Evolutionary conservation across 64 coral and sea anemone species (phyloP), one percentile per base, ranked within the genome.

Genomic region (Porites lutea): DNA sequence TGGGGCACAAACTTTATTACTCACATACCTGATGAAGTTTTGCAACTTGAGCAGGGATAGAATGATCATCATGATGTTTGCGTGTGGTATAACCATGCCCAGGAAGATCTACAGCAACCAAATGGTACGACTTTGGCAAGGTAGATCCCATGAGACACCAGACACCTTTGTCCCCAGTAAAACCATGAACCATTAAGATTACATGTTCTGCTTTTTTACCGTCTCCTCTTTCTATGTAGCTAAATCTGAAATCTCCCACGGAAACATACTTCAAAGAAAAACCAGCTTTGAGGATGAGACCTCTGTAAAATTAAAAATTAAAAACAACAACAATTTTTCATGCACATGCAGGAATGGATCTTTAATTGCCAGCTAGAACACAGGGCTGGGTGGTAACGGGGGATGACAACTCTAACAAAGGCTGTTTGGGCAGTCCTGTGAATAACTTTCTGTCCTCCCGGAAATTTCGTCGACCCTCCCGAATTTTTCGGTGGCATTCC

Each of bases 31-130:
- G 92, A 83, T 97, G 95, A n/a, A 97, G 88, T 68, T 94, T 97
- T 23, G 88, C 83, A 20, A 97, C 95, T 88, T 91, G 92, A 44
- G 92, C 82, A 11, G 92, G 88, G n/a, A 97, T 61, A 52, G 87
- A 81, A 52, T 94, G 92, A 58, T 97, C 89, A 11, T 92, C 95
- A n/a, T 91, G 79, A 71, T 97, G 82, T 71, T 94, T 94, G 1
- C 95, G 82, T 6, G 95, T 97, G 21, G 82, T 94, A 22, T 94
- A 88, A 15, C 95, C 95, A 82, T 97, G 95, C 63, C 95, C 95
- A 52, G 95, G 95, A 12, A 97, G 64, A 63, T 97, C 95, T 13
- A 97, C 14, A 8, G 95, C 95, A 52, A 97, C 70, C 44, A 97
- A 53, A 65, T 97, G 95, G 6, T 69, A 73, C 15, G 95, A 76